phyloP scores from a whole-genome alignment of 2,888 invertebrate genomes.

The Pogonocherus hispidulus region DNA sequence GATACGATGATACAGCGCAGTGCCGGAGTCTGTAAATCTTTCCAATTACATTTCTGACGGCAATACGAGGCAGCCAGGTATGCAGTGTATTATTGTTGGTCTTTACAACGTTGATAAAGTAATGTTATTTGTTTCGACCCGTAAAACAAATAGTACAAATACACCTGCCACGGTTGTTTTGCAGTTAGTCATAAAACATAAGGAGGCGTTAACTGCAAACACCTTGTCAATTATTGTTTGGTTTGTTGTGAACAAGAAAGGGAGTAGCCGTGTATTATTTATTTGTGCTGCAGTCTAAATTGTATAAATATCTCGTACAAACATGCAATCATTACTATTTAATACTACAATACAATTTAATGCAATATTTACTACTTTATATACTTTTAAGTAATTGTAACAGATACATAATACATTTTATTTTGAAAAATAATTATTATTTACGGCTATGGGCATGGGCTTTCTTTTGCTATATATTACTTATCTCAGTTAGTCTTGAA shows the following conservation, averaged over 20 bases:
- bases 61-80: not conserved
- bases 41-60: constrained; percentile 39
- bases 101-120: not conserved
- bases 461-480: no score
- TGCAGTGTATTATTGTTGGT: not conserved
- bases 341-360: no score
- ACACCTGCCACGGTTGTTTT: not conserved
- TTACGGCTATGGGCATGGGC: no score
- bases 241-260: not conserved
- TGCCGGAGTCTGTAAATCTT: constrained; percentile 42
- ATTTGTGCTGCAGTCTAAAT: no score
- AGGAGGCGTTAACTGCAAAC: not conserved
- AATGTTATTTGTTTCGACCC: not conserved
- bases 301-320: no score
- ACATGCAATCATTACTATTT: no score
- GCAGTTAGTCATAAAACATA: not conserved
- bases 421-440: no score
- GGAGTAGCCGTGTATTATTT: no score
- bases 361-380: no score
- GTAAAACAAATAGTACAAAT: not conserved
- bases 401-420: no score
- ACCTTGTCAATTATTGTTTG: not conserved
- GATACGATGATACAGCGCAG: constrained; percentile 44
- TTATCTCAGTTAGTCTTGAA: no score
- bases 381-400: no score